phyloP scores from a whole-genome alignment of 23 tunicate species.

The Ascidia mentula region DNA sequence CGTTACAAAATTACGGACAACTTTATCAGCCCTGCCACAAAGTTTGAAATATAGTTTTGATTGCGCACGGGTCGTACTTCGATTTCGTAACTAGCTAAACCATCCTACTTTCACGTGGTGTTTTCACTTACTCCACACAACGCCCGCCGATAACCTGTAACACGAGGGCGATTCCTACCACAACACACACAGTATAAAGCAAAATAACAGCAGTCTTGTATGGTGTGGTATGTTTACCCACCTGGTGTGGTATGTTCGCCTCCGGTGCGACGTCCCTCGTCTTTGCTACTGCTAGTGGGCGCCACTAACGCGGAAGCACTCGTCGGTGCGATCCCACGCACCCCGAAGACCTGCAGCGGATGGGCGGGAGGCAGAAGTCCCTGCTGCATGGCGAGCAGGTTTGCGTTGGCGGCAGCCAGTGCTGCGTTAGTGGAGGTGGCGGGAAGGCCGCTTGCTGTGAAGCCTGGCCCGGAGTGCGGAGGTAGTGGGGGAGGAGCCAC shows the following conservation, averaged over 20 bases:
- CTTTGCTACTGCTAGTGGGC: slow-evolving; percentile 20
- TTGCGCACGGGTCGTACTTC: no score
- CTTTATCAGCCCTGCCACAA: no score
- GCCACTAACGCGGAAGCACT: not conserved
- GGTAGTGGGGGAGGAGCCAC: slow-evolving; percentile 37
- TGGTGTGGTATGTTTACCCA: no score
- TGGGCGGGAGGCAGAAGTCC: slow-evolving; percentile 28
- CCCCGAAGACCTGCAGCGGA: slow-evolving; percentile 26
- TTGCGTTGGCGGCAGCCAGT: slow-evolving; percentile 16
- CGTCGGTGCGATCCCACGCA: slow-evolving; percentile 37
- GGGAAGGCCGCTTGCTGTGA: slow-evolving; percentile 21
- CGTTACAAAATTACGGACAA: no score
- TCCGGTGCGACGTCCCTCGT: slow-evolving; percentile 17
- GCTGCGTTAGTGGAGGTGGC: slow-evolving; percentile 26
- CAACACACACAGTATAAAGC: no score
- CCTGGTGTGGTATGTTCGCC: slow-evolving; percentile 13
- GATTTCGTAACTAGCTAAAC: no score
- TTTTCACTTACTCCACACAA: no score
- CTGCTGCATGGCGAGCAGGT: slow-evolving; percentile 28
- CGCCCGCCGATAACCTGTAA: no score
- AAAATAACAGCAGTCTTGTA: no score
- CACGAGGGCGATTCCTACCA: no score
- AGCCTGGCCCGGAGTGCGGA: slow-evolving; percentile 18
- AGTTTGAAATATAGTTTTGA: no score
- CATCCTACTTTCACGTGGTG: no score